These are phyloP conservation scores for Scomber japonicus DNA, from an alignment of 2,113 vertebrate genomes.

Conservation along the genomic window DNA sequence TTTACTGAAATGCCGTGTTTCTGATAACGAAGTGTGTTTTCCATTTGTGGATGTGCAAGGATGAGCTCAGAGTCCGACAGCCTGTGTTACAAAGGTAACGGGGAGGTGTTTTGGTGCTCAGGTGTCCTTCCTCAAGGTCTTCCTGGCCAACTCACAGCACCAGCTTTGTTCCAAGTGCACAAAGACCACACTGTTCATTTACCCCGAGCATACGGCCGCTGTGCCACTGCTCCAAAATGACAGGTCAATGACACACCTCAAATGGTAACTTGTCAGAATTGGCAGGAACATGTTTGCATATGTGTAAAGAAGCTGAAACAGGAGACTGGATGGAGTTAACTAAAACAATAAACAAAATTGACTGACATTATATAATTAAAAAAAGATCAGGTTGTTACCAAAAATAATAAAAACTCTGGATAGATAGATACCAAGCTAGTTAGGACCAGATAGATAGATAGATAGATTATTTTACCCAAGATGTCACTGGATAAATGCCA, in stretches of 20 bases:
- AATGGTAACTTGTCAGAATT: not conserved
- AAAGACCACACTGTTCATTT: conserved; percentile 79
- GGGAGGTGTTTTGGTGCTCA: conserved; percentile 57
- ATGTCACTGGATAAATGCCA: too few relatives aligned
- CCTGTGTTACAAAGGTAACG: not conserved
- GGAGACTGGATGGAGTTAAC: not conserved
- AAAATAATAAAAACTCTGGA: too few relatives aligned
- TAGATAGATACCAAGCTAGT: too few relatives aligned
- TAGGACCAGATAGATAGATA: too few relatives aligned
- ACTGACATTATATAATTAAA: too few relatives aligned
- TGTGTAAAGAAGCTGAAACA: not conserved
- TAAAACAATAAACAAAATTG: not conserved
- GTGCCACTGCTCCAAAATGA: conserved; percentile 45
- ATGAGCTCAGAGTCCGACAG: conserved; percentile 28
- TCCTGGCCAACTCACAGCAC: conserved; percentile 70
- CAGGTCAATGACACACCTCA: conserved; percentile 55
- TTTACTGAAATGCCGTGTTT: not conserved
- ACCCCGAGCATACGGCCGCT: not conserved
- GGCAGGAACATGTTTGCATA: conserved; percentile 11
- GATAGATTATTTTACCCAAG: too few relatives aligned
- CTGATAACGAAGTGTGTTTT: not conserved
- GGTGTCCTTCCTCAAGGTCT: conserved; percentile 73
- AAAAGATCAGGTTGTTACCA: too few relatives aligned
- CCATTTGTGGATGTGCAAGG: not conserved
- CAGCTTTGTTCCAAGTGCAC: conserved; percentile 79